These are phyloP conservation scores for Notiomystis cincta DNA, from an alignment of 2,113 vertebrate genomes.

Conservation along the genomic window DNA sequence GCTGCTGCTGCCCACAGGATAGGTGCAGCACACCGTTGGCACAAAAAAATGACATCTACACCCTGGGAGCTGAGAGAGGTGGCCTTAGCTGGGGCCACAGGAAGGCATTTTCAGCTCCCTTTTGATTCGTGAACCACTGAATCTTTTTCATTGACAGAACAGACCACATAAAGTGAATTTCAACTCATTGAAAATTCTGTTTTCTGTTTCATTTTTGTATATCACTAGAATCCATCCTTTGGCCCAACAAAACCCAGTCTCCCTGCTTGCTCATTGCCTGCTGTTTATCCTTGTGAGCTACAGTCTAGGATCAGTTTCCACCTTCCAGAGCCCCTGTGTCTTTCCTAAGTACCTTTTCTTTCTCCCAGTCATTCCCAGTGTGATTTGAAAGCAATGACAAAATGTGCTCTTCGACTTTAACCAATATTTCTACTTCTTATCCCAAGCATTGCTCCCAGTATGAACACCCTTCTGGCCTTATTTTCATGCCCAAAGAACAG, in stretches of 20 bases:
- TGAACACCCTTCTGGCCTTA: not conserved
- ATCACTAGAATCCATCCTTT: not conserved
- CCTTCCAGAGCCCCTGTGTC: not conserved
- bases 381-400: not conserved
- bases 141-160: not conserved
- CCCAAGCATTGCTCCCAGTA: not conserved
- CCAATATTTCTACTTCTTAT: not conserved
- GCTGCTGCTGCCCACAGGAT: not conserved
- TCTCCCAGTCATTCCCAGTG: not conserved
- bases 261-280: not conserved
- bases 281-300: not conserved
- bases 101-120: not conserved
- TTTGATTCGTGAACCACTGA: not conserved
- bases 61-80: not conserved
- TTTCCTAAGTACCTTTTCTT: not conserved
- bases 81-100: not conserved
- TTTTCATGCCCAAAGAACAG: not conserved
- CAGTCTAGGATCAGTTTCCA: not conserved
- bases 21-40: fast-evolving
- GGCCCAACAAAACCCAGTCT: not conserved
- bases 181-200: not conserved
- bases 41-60: fast-evolving
- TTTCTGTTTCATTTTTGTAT: not conserved
- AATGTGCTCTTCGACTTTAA: not conserved
- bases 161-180: not conserved